These are phyloP conservation scores for Ceratosolen fusciceps DNA, from an alignment of 1,140 invertebrate genomes.

Conservation along the genomic window DNA sequence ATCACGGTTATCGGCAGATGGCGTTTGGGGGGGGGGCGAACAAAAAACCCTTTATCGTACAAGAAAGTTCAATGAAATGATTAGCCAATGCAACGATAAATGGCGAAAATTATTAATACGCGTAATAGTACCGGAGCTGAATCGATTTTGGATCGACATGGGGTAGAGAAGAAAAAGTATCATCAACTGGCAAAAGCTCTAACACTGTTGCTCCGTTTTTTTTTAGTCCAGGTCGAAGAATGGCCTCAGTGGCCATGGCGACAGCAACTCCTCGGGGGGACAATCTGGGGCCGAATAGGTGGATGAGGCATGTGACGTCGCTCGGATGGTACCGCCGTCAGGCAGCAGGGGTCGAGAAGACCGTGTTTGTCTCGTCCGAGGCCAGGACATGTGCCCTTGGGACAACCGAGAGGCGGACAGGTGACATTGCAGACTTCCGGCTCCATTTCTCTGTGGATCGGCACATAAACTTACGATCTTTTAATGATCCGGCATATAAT, in stretches of 20 bases:
- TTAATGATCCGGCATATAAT: too few relatives aligned
- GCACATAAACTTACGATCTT: background rate
- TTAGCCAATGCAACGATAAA: too few relatives aligned
- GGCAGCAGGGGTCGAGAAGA: conserved; percentile 1
- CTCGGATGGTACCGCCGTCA: background rate
- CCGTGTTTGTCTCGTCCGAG: background rate
- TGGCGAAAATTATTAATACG: too few relatives aligned
- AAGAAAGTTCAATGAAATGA: too few relatives aligned
- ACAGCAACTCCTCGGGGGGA: background rate
- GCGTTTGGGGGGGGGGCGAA: too few relatives aligned
- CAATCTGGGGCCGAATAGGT: background rate
- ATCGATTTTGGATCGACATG: too few relatives aligned
- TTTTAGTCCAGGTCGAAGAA: background rate
- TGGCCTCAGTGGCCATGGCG: background rate
- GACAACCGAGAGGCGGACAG: conserved; percentile 32
- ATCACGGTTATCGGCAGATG: too few relatives aligned
- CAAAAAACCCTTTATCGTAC: too few relatives aligned
- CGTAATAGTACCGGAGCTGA: too few relatives aligned
- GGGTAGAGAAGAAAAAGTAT: too few relatives aligned
- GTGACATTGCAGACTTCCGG: conserved; percentile 14
- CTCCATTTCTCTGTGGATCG: conserved; percentile 17
- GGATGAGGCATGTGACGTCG: background rate
- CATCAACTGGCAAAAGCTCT: background rate
- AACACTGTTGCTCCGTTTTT: background rate
- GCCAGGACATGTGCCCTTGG: conserved; percentile 24